Base-by-base conservation (phyloP, 2,888 invertebrate genomes). In the Eubasilissa splendida region DNA sequence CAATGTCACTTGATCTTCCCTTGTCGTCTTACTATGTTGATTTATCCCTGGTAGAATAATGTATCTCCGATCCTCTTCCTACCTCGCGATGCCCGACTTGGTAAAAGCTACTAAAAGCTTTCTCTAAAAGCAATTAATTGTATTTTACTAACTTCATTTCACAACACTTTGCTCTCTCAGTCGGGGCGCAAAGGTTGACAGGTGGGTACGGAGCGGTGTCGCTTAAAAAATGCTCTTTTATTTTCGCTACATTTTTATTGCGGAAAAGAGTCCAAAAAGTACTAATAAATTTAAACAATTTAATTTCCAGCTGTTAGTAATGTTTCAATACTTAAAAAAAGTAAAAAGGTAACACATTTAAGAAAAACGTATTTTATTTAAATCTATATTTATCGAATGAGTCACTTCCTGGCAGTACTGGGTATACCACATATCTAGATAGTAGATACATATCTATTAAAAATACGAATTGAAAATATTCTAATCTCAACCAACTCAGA, bases 91-190 rank as follows among this genome's bases (percentile, higher is more conserved):
- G 89, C 87, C 87, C 86, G 86, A 86, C 86, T 89, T 89, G 87
- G 90, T 90, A 90, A 90, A 90, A 90, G 90, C 90, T 90, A 88
- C 90, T 91, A 90, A 91, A 90, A 91, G 90, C 90, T 88, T 89
- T 90, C 89, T 89, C 89, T 90, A 90, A 90, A 90, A 90, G 90
- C 90, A 90, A 90, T 83, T 91, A 90, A 90, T 91, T 90, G 89
- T 89, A 90, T 91, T 90, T 87, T 86, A 86, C 88, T 91, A 90
- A 90, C 89, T 86, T 88, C 89, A 90, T 90, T 90, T 89, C 87
- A 76, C 77, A 79, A 82, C 83, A 82, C 83, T 82, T 79, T 77
- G 76, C 79, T 42, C 59, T 59, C 58, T 59, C 58, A 75, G 80
- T 56, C 68, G 65, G 59, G 59, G 5, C 42, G 59, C 59, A 59